Evolutionary conservation across 2,113 vertebrate genomes (phyloP).

Genomic region (Chaetops frenatus): DNA sequence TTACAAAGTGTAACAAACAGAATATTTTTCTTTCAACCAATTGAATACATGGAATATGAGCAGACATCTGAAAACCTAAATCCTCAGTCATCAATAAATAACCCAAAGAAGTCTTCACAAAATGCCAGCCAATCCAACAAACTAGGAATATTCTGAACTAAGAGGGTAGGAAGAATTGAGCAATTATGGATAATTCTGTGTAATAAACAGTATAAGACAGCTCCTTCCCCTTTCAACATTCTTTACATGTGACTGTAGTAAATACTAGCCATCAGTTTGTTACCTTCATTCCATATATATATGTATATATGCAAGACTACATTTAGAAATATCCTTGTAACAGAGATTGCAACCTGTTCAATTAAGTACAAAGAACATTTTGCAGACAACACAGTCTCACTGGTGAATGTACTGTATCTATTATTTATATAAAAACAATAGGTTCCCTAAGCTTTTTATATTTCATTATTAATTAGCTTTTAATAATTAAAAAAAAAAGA

Average conservation of each 20-base stretch:
- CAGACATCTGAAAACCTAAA: not conserved
- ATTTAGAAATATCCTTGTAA: not conserved
- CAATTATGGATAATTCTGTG: not conserved
- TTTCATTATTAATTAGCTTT: conserved; percentile 60
- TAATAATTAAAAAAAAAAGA: conserved; percentile 20
- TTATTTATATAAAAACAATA: not conserved
- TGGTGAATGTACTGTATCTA: not conserved
- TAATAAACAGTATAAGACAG: not conserved
- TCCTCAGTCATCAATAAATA: not conserved
- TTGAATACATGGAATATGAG: not conserved
- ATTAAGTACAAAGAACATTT: not conserved
- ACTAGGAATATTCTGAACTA: not conserved
- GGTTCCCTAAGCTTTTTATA: conserved; percentile 33
- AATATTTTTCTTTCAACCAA: not conserved
- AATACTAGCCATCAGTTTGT: not conserved
- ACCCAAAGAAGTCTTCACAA: not conserved
- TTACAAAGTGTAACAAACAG: not conserved
- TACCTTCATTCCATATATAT: not conserved
- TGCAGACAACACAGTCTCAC: not conserved
- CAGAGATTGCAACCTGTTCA: not conserved
- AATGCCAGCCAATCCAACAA: not conserved
- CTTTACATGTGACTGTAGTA: not conserved
- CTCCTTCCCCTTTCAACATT: not conserved
- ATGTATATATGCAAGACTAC: not conserved
- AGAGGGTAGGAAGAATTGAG: not conserved